These are phyloP conservation scores for Catocala fraxini DNA, from an alignment of 2,888 invertebrate species.

Conservation along the genomic window DNA sequence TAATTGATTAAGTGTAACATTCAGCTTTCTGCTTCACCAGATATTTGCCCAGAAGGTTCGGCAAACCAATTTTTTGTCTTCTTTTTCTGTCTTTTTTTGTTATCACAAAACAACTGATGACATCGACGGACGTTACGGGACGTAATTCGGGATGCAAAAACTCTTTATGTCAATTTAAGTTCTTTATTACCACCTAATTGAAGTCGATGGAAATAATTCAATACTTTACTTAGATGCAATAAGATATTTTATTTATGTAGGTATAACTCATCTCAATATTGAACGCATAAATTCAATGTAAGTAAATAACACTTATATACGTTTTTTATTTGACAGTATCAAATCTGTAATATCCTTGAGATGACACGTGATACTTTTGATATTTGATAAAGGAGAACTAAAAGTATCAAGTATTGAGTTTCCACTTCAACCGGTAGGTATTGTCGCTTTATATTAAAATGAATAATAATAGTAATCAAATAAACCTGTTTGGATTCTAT, in stretches of 20 bases:
- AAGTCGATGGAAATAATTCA: conserved; percentile 27
- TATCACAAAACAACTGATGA: conserved; percentile 53
- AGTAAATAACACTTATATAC: conserved; percentile 17
- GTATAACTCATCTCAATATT: conserved; percentile 18
- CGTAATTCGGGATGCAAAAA: conserved; percentile 58
- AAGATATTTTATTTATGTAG: conserved; percentile 21
- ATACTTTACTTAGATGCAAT: conserved; percentile 19
- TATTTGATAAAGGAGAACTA: conserved; percentile 58
- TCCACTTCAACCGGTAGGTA: conserved; percentile 42
- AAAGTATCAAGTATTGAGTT: conserved; percentile 53
- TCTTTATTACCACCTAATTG: conserved; percentile 25
- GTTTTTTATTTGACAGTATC: conserved; percentile 49
- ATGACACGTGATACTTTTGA: conserved; percentile 61
- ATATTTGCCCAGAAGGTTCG: conserved; percentile 26
- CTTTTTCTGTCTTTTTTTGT: conserved; percentile 36
- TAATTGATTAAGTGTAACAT: conserved; percentile 9
- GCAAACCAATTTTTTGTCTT: conserved; percentile 41
- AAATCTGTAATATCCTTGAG: conserved; percentile 61
- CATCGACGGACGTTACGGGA: conserved; percentile 64
- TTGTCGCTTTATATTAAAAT: conserved; percentile 29
- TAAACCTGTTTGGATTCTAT: conserved; percentile 43
- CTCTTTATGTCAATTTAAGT: conserved; percentile 39
- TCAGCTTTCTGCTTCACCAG: conserved; percentile 23
- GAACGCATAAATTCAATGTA: conserved; percentile 17
- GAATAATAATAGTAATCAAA: conserved; percentile 38